Base-by-base conservation (phyloP, 2,797 vertebrate species). In the Pangasius larnaudii region DNA sequence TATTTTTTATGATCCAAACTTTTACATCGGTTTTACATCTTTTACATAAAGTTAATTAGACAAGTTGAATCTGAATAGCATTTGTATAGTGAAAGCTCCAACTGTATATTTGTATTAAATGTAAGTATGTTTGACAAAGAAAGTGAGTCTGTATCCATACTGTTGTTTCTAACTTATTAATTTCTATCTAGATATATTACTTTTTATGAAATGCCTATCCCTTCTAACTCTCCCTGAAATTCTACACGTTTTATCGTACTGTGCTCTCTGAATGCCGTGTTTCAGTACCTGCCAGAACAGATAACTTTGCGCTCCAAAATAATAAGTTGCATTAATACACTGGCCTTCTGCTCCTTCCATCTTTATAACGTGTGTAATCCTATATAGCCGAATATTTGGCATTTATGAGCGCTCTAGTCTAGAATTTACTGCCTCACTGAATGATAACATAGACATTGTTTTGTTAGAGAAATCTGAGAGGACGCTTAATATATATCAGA, bases 371-470 rank as follows among this genome's bases (percentile, higher is more conserved):
- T 1, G 2, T 89, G 91, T 93, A 91, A 93, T 90, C 78, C 69
- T 88, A 91, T 90, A 93, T 90, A 86, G 49, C 75, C 71, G 65
- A 88, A 88, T 89, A 63, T 77, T 85, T 81, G 86, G 81, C 86
- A 72, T 92, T 90, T 92, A 92, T 90, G 90, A 89, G 87, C 36
- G 84, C 89, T 72, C 30, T 42, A 85, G 88, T 72, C 49, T 87
- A 58, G 71, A 88, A 90, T 92, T 87, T 86, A 85, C 36, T 77
- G 89, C 74, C 87, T 78, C 87, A 87, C 91, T 78, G 91, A 69
- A 92, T 90, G 77, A 80, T 83, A 79, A 84, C 39, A 85, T 84
- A 84, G 86, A 89, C 87, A 72, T 42, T 84, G 91, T 90, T 86
- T 91, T 89, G 87, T 85, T 87, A 56, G 86, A 88, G 86, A 89